Evolutionary conservation across 2,113 vertebrate species (phyloP).

Genomic region (Chaenocephalus aceratus): DNA sequence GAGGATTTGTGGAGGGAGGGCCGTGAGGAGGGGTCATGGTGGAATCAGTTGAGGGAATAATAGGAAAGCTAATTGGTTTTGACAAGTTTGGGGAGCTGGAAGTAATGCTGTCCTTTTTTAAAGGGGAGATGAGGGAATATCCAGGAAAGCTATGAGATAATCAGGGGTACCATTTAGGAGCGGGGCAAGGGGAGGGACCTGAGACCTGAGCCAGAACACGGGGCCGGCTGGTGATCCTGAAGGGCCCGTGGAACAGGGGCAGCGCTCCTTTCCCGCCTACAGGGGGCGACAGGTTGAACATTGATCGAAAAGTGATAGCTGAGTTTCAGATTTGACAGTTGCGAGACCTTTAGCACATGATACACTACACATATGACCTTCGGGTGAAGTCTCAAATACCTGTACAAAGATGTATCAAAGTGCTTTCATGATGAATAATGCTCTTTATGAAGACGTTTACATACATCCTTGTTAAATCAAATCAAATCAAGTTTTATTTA

Average conservation of each 20-base stretch:
- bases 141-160: conserved; percentile 86
- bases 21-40: conserved; percentile 75
- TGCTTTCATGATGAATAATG: conserved; percentile 7
- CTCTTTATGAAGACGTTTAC: conserved; percentile 27
- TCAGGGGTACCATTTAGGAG: conserved; percentile 77
- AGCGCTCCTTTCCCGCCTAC: conserved; percentile 25
- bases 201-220: conserved; percentile 51
- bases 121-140: conserved; percentile 82
- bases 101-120: conserved; percentile 87
- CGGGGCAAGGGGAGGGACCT: conserved; percentile 47
- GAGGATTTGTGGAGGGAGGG: conserved; percentile 71
- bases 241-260: conserved; percentile 33
- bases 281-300: conserved; percentile 57
- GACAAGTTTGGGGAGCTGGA: conserved; percentile 87
- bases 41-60: conserved; percentile 87
- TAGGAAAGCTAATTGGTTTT: conserved; percentile 89
- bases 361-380: background rate
- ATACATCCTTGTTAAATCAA: background rate
- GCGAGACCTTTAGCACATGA: background rate
- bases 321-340: background rate
- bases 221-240: conserved; percentile 55
- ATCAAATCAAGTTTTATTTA: too few species aligned
- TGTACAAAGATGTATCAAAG: conserved; percentile 4
- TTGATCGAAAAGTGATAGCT: conserved; percentile 9
- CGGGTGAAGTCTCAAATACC: conserved; percentile 1